Evolutionary conservation across 2,888 invertebrate genomes (phyloP), one percentile per base, ranked within the genome.

Genomic region (Scaptodrosophila latifasciaeformis): DNA sequence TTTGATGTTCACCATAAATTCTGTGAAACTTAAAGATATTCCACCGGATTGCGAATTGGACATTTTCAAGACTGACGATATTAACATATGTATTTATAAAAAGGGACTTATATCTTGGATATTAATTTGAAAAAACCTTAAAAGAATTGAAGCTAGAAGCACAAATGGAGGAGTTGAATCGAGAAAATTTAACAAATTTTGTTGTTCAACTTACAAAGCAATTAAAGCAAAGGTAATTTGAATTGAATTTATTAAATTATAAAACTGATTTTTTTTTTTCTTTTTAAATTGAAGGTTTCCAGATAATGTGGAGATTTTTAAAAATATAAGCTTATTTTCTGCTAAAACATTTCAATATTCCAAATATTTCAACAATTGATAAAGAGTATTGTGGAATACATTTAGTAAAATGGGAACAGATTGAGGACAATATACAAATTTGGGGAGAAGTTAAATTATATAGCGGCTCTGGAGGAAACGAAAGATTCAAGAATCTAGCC

Each of bases 141-240:
- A 42, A 47, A 10, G 15, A 5, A n/a, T 13, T 52, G 13, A 21
- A 42, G 2, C 0, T 24, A 4, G 13, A 21, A 12, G 0, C 21
- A 34, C 7, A 34, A n/a, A 10, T n/a, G 7, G 17, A 40, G 24
- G 18, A 30, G 9, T 30, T 21, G 21, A 45, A 45, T 51, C 45
- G 30, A 13, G 39, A 37, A 10, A 10, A 15, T 13, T 51, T 44
- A 18, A n/a, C 51, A 15, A 39, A 13, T 30, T 52, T 51, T 56
- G 24, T 43, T 18, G 42, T 29, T 15, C 42, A 56, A 43, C 43
- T 58, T 12, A 56, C 47, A 27, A 47, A 46, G 18, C 56, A 52
- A 46, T 31, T 40, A 12, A 52, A 52, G 31, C 21, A 39, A 15
- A 45, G 51, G 45, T 39, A 46, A 39, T 3, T 39, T n/a, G n/a